Conservation (phyloP, 2,113 vertebrate species). For the Thermophis baileyi region DNA sequence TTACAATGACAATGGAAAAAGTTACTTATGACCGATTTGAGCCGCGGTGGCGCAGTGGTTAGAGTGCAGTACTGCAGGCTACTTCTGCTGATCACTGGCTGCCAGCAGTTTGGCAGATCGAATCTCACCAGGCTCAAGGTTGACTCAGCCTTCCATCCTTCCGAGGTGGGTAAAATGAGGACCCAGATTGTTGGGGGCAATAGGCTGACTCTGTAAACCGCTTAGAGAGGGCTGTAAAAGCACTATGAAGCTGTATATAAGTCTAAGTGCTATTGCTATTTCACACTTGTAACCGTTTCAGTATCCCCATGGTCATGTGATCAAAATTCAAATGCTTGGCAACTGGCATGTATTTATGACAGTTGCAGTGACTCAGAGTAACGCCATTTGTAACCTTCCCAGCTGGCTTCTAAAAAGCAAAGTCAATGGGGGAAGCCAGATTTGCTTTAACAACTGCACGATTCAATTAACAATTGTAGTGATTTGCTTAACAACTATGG, state of each 20-base stretch:
- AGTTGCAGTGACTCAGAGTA: background rate
- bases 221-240: no score
- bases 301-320: background rate
- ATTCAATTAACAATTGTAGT: background rate
- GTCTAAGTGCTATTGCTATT: background rate
- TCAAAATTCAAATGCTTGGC: background rate
- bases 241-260: no score
- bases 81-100: no score
- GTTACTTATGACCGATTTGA: background rate
- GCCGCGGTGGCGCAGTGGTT: no score
- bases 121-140: no score
- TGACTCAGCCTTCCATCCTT: no score
- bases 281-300: background rate
- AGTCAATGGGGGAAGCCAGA: background rate
- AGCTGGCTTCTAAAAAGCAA: background rate
- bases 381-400: background rate
- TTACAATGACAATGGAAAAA: background rate
- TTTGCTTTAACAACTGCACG: background rate
- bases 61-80: no score
- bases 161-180: no score
- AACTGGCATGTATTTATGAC: background rate
- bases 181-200: no score
- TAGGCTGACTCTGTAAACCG: no score
- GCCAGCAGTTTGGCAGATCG: no score
- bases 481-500: background rate